These are phyloP conservation scores for Hirundichthys speculiger DNA, from an alignment of 2,113 vertebrate genomes.

Conservation along the genomic window DNA sequence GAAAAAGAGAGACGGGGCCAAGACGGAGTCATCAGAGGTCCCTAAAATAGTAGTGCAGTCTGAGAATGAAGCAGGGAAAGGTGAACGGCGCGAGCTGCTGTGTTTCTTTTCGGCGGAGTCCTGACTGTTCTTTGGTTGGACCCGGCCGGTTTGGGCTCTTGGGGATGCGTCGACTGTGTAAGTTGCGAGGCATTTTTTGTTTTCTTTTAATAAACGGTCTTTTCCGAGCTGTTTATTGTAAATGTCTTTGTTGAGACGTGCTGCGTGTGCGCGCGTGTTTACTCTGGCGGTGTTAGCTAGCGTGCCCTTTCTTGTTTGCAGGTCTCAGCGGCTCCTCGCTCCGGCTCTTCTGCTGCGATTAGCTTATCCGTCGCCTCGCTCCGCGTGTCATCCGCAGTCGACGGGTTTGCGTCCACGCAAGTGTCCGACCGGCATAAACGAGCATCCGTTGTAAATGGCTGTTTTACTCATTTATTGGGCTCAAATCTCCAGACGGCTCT, in stretches of 20 bases:
- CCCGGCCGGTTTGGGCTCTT: slow-evolving; percentile 38
- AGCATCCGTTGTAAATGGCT: slow-evolving; percentile 47
- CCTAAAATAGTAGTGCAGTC: slow-evolving; percentile 70
- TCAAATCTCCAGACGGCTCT: slow-evolving; percentile 66
- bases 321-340: slow-evolving; percentile 56
- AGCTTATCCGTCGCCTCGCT: slow-evolving; percentile 39
- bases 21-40: slow-evolving; percentile 70
- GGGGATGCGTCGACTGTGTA: slow-evolving; percentile 55
- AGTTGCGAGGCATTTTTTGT: slow-evolving; percentile 55
- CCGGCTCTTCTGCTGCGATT: slow-evolving; percentile 35
- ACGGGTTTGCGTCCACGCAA: slow-evolving; percentile 17
- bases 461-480: slow-evolving; percentile 61
- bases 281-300: slow-evolving; percentile 47
- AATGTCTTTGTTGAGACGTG: slow-evolving; percentile 69
- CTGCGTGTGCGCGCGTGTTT: slow-evolving; percentile 50
- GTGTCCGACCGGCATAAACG: slow-evolving; percentile 20
- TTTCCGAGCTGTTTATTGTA: slow-evolving; percentile 61
- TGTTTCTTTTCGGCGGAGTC: slow-evolving; percentile 47
- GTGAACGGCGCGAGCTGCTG: slow-evolving; percentile 53
- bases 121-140: slow-evolving; percentile 37
- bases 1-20: slow-evolving; percentile 76
- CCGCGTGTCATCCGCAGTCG: slow-evolving; percentile 22
- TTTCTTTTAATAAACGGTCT: slow-evolving; percentile 74
- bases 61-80: slow-evolving; percentile 67
- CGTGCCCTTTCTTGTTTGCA: slow-evolving; percentile 62